Conservation (phyloP, 1,140 invertebrate genomes). For the Brachionus calyciflorus region DNA sequence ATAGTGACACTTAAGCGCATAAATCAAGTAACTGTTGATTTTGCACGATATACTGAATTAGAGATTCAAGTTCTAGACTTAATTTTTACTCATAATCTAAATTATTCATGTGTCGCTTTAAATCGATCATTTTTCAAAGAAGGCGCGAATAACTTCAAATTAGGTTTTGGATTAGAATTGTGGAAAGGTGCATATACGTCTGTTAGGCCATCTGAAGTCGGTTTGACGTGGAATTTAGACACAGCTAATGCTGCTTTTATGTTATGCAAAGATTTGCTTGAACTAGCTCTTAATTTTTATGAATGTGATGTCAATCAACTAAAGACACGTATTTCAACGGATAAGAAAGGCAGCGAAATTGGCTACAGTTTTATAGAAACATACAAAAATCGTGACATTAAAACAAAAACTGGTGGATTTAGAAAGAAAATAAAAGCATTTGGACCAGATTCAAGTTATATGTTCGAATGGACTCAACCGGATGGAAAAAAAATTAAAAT, state of each 20-base stretch:
- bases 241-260: constrained; percentile 36
- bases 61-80: constrained; percentile 35
- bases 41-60: background rate
- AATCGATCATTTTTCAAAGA: constrained; percentile 42
- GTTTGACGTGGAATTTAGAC: constrained; percentile 43
- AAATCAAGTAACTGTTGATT: constrained; percentile 10
- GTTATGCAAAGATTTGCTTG: constrained; percentile 9
- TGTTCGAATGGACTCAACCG: constrained; percentile 15
- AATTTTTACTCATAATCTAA: constrained; percentile 21
- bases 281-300: background rate
- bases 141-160: background rate
- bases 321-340: background rate
- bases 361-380: background rate
- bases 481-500: background rate
- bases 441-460: constrained; percentile 16
- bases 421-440: constrained; percentile 45
- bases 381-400: constrained; percentile 17
- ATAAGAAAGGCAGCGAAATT: background rate
- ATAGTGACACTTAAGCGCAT: background rate
- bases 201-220: constrained; percentile 38
- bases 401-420: constrained; percentile 44
- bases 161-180: constrained; percentile 27
- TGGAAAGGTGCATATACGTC: constrained; percentile 42
- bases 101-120: background rate
- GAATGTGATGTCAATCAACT: background rate